Percentiles rank a stretch among this genome's conserved stretches.
phyloP scores from a whole-genome alignment of 2,113 vertebrate genomes.

The Sylvilagus bachmani region DNA sequence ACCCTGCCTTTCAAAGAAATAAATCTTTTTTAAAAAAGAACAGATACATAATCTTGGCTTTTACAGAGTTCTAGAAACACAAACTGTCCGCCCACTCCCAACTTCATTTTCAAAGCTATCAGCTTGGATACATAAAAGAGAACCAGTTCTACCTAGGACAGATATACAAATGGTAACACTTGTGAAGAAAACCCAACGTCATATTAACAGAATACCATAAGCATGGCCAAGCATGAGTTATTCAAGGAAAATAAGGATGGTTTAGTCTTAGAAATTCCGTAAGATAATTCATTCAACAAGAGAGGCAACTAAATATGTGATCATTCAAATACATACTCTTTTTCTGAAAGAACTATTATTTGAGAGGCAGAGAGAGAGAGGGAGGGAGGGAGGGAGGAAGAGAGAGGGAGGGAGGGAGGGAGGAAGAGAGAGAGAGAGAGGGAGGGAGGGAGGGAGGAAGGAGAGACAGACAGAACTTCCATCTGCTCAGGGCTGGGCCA shows the following conservation, averaged over 20 bases:
- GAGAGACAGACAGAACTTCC: no score
- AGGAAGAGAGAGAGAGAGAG: no score
- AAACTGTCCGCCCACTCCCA: background rate
- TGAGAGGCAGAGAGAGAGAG: no score
- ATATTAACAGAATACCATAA: constrained; percentile 32
- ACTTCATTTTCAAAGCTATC: constrained; percentile 17
- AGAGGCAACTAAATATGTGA: background rate
- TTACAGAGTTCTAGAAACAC: constrained; percentile 14
- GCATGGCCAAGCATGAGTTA: background rate
- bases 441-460: no score
- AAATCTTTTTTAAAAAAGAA: no score
- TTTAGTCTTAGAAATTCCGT: constrained; percentile 24
- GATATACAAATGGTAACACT: background rate
- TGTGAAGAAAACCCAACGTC: constrained; percentile 25
- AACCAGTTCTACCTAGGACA: background rate
- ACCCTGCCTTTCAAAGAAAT: no score
- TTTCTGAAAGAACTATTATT: no score
- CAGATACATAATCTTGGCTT: background rate
- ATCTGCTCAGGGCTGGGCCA: no score
- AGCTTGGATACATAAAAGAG: constrained; percentile 40
- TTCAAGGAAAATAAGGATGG: background rate
- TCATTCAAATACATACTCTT: background rate
- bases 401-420: no score
- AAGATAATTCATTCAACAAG: constrained; percentile 25
- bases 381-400: no score